A percentile compares a stretch with the other conserved stretches of the same genome.
phyloP scores from a whole-genome alignment of 37 sponge, comb jelly and placozoan species.

The Diacarnus erythraeanus region DNA sequence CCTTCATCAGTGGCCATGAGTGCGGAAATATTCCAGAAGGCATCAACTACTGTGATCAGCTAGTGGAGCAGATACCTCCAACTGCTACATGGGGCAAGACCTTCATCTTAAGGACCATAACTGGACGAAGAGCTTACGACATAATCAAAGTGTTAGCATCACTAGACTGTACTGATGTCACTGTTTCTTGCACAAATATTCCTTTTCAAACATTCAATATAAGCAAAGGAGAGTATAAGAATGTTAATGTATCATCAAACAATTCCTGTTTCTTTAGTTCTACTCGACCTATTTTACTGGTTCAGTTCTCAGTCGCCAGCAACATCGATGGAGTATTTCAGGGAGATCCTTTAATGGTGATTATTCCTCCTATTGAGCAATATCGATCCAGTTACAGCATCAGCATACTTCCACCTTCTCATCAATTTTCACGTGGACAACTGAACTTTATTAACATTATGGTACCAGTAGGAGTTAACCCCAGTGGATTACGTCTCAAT shows the following conservation, averaged over 20 bases:
- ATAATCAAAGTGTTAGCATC: conserved; percentile 33
- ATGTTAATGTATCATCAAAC: background rate
- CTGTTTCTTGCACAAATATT: background rate
- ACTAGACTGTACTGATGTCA: conserved; percentile 16
- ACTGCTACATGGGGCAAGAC: conserved; percentile 50
- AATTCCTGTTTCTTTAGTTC: conserved; percentile 20
- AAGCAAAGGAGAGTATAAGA: conserved; percentile 1
- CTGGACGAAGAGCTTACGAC: background rate
- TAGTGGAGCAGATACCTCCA: conserved; percentile 49
- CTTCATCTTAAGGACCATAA: conserved; percentile 27
- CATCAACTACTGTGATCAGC: conserved; percentile 26
- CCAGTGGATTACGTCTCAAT: conserved; percentile 5
- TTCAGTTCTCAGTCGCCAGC: conserved; percentile 27
- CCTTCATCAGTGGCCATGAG: conserved; percentile 46
- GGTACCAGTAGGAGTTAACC: background rate
- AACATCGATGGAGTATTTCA: conserved; percentile 30
- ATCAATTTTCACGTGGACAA: background rate
- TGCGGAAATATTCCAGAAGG: conserved; percentile 36
- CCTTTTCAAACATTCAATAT: background rate
- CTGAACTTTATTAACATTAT: conserved; percentile 27
- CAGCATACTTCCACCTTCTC: background rate
- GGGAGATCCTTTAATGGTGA: conserved; percentile 45
- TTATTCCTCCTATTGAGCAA: conserved; percentile 52
- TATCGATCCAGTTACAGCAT: conserved; percentile 29
- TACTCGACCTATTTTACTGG: conserved; percentile 33